Evolutionary conservation across 2,113 vertebrate genomes (phyloP), one percentile per base, ranked within the genome.

Genomic region (Ciconia boyciana): DNA sequence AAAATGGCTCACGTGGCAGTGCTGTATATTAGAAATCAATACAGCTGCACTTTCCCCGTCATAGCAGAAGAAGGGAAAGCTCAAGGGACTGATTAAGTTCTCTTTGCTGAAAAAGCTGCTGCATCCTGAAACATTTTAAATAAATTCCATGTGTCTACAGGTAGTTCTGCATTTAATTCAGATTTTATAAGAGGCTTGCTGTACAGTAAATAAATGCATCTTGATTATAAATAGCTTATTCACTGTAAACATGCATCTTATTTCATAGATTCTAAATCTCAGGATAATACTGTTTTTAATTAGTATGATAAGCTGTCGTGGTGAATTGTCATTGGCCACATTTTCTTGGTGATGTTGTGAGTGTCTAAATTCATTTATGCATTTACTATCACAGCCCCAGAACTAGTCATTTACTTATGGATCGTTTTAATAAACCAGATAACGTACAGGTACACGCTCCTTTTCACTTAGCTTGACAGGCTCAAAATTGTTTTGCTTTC

Each of bases 71-170:
- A 82, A 29, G 87, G 90, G 60, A 96, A 97, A 96, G 91, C 97
- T 94, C 95, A 48, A 16, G 70, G 90, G 95, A 93, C 90, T 75
- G 93, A 97, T 88, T 68, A 80, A 90, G 93, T 92, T 91, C 72
- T 85, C 72, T 90, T 71, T 77, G 57, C 90, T 89, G 87, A 82
- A 91, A 90, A 91, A 83, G 64, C 89, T 92, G 21, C 66, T 83
- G 49, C 41, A 89, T 92, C 43, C 93, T 55, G 54, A 87, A 94
- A 39, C 43, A 25, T 65, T 65, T 83, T 60, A 74, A 92, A 81
- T 86, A 93, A 96, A 89, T 93, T 76, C 70, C 25, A 2, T 2
- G 10, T 9, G 51, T 62, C 57, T 81, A 32, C 46, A 61, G 54
- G 82, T 92, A 86, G 49, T 22, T 60, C 58, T 74, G 68, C 31